Evolutionary conservation across 2,113 vertebrate species (phyloP).

Genomic region (Vireo altiloquus): DNA sequence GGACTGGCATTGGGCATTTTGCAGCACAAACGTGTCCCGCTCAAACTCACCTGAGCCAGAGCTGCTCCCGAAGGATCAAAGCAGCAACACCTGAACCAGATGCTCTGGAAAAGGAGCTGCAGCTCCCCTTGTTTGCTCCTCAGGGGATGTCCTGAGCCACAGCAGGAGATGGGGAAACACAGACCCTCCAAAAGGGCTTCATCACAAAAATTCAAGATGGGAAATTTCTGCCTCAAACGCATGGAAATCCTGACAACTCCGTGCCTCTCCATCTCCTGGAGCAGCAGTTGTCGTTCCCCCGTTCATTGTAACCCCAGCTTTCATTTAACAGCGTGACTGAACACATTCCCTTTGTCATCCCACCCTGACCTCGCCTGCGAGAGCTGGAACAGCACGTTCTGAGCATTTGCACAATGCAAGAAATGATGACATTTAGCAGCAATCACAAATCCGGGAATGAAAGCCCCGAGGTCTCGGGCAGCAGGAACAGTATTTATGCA

Average conservation of each 20-base stretch:
- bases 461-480: slow-evolving; percentile 12
- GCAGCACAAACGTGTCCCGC: not conserved
- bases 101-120: not conserved
- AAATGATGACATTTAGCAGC: slow-evolving; percentile 20
- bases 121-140: not conserved
- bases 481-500: not conserved
- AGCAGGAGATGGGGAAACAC: not conserved
- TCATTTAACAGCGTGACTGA: not conserved
- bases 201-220: not conserved
- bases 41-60: no score
- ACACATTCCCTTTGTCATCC: slow-evolving; percentile 6
- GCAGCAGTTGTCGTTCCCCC: not conserved
- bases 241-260: not conserved
- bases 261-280: not conserved
- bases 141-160: not conserved
- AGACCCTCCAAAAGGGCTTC: not conserved
- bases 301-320: not conserved
- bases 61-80: not conserved
- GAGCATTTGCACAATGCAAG: not conserved
- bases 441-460: not conserved
- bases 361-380: slow-evolving; percentile 12
- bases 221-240: not conserved
- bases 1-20: not conserved
- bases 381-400: not conserved
- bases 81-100: not conserved